A percentile compares a stretch with the other conserved stretches of the same genome.
Conservation (phyloP, 2,797 vertebrate genomes). For the Characodon lateralis region DNA sequence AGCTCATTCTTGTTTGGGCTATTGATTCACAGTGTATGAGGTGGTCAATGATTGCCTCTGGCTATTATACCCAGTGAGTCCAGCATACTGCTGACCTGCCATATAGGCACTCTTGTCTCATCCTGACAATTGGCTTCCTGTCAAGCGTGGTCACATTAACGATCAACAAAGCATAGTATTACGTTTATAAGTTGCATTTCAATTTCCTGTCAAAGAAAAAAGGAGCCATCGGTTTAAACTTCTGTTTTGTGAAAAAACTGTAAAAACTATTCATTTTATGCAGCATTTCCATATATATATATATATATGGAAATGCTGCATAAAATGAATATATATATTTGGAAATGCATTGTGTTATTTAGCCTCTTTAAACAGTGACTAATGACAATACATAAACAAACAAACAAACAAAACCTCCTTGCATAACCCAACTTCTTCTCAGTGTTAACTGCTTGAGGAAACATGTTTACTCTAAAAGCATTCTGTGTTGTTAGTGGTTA, state of each 20-base stretch:
- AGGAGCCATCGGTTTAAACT: slow-evolving; percentile 9
- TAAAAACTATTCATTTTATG: not conserved
- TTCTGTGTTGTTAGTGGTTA: slow-evolving; percentile 55
- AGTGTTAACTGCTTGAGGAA: slow-evolving; percentile 16
- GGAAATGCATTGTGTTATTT: not conserved
- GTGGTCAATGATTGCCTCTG: slow-evolving; percentile 66
- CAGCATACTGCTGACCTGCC: slow-evolving; percentile 68
- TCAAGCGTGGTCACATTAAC: slow-evolving; percentile 60
- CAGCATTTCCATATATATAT: not conserved
- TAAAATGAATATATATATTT: not conserved
- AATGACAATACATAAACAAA: not conserved
- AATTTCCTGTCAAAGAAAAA: slow-evolving; percentile 36
- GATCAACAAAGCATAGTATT: slow-evolving; percentile 46
- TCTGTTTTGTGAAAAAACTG: not conserved
- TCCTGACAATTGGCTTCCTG: slow-evolving; percentile 68
- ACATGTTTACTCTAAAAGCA: slow-evolving; percentile 51
- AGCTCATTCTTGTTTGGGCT: slow-evolving; percentile 34
- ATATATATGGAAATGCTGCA: too few relatives aligned
- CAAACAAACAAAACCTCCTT: not conserved
- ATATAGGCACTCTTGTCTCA: slow-evolving; percentile 63
- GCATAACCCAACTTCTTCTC: not conserved
- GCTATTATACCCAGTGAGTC: slow-evolving; percentile 60
- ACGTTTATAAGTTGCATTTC: slow-evolving; percentile 41
- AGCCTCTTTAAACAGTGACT: not conserved
- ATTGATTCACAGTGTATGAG: slow-evolving; percentile 75